A percentile compares a stretch with the other conserved stretches of the same genome.
Conservation (phyloP, 92 coral and sea anemone genomes). For the Micromussa lordhowensis region DNA sequence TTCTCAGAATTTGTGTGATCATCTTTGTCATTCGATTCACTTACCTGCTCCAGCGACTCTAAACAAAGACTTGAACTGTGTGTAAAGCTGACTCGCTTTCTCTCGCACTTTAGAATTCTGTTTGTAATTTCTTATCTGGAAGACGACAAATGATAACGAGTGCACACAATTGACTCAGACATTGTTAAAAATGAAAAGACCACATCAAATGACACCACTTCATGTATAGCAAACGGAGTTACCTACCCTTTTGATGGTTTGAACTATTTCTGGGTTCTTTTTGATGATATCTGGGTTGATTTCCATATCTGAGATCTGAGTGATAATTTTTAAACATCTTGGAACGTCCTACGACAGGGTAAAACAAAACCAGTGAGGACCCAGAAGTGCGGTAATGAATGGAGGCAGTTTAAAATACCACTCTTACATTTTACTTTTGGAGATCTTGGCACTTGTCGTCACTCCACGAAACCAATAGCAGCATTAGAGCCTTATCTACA, state of each 20-base stretch:
- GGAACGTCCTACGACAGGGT: conserved; percentile 76
- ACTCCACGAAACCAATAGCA: too few relatives aligned
- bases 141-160: background rate
- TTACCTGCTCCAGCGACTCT: conserved; percentile 77
- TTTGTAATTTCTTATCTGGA: conserved; percentile 89
- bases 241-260: conserved; percentile 89
- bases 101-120: conserved; percentile 88
- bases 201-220: background rate
- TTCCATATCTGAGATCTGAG: conserved; percentile 83
- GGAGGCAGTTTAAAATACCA: background rate
- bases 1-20: too few relatives aligned
- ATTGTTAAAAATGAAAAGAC: background rate
- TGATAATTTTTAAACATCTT: conserved; percentile 80
- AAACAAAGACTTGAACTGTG: conserved; percentile 84
- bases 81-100: conserved; percentile 84
- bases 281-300: conserved; percentile 89
- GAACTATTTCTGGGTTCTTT: conserved; percentile 90
- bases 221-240: background rate
- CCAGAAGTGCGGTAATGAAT: background rate
- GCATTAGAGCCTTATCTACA: too few relatives aligned
- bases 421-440: too few relatives aligned
- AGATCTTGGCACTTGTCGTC: too few relatives aligned
- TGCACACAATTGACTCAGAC: background rate
- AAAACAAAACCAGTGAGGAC: background rate
- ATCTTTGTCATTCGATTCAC: background rate